phyloP scores from a whole-genome alignment of 2,113 vertebrate species.

The Pleuronectes platessa region DNA sequence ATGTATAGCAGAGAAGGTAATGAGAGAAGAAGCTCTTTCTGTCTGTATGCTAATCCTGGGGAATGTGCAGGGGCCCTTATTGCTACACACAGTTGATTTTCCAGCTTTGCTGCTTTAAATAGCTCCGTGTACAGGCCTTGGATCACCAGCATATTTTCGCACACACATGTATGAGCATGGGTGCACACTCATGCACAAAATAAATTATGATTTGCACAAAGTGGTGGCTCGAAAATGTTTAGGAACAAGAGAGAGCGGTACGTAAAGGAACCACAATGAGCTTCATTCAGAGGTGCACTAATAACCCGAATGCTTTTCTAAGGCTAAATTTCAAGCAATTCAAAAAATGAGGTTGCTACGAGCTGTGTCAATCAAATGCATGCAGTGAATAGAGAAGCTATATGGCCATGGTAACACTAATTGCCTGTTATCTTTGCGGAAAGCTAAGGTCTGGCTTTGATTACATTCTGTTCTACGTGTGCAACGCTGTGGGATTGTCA shows the following conservation, averaged over 20 bases:
- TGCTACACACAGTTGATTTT: conserved; percentile 70
- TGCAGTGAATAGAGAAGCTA: conserved; percentile 2
- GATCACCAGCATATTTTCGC: conserved; percentile 6
- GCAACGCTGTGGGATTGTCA: conserved; percentile 19
- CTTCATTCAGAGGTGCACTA: background rate
- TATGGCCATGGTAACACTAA: conserved; percentile 28
- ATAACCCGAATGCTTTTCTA: conserved; percentile 6
- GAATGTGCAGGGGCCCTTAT: conserved; percentile 47
- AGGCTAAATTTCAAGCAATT: conserved; percentile 33
- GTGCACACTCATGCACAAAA: background rate
- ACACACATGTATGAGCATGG: background rate
- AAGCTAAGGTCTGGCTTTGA: conserved; percentile 41
- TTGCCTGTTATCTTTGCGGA: conserved; percentile 50
- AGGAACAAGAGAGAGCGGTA: background rate
- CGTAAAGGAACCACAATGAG: conserved; percentile 1
- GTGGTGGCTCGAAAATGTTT: background rate
- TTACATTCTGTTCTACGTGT: conserved; percentile 36
- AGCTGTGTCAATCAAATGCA: conserved; percentile 36
- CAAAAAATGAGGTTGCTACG: conserved; percentile 8
- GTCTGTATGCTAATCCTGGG: conserved; percentile 67
- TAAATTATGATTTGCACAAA: conserved; percentile 6
- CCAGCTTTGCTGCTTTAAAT: conserved; percentile 70
- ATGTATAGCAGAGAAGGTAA: conserved; percentile 43
- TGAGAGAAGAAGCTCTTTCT: conserved; percentile 50
- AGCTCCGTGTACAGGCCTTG: conserved; percentile 33